phyloP scores from a whole-genome alignment of 2,888 invertebrate species.

The Empis livida region DNA sequence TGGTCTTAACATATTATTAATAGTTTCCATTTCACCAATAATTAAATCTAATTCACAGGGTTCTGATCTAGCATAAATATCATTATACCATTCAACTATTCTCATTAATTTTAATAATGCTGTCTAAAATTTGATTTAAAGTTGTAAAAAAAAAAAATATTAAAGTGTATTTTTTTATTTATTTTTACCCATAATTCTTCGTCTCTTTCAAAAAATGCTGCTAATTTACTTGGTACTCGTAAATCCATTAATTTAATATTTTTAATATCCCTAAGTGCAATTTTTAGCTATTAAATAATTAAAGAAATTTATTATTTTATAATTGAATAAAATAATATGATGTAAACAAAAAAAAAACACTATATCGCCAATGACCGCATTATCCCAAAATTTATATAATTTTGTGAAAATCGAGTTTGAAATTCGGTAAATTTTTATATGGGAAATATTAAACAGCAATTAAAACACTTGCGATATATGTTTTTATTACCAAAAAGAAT shows the following conservation, averaged over 20 bases:
- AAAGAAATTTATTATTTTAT: not conserved
- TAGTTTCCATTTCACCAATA: slow-evolving; percentile 56
- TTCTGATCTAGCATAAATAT: slow-evolving; percentile 56
- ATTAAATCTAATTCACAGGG: slow-evolving; percentile 68
- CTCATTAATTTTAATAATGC: slow-evolving; percentile 44
- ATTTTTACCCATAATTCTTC: slow-evolving; percentile 54
- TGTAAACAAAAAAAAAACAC: no score
- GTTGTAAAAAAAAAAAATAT: not conserved
- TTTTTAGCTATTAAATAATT: slow-evolving; percentile 42
- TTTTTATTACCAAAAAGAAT: no score
- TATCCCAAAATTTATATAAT: no score
- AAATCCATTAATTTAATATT: slow-evolving; percentile 58
- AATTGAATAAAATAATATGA: no score
- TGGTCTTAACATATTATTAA: slow-evolving; percentile 55
- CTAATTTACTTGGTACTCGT: slow-evolving; percentile 47
- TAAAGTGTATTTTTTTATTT: no score
- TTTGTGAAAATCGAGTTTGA: no score
- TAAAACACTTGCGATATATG: no score
- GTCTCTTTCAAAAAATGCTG: slow-evolving; percentile 50
- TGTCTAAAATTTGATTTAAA: slow-evolving; percentile 27
- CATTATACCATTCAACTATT: slow-evolving; percentile 75
- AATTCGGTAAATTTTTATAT: no score
- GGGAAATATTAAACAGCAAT: no score
- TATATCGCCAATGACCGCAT: no score
- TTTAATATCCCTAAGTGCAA: slow-evolving; percentile 67